phyloP scores from a whole-genome alignment of 1,140 invertebrate species.

The Drosophila micromelanica region DNA sequence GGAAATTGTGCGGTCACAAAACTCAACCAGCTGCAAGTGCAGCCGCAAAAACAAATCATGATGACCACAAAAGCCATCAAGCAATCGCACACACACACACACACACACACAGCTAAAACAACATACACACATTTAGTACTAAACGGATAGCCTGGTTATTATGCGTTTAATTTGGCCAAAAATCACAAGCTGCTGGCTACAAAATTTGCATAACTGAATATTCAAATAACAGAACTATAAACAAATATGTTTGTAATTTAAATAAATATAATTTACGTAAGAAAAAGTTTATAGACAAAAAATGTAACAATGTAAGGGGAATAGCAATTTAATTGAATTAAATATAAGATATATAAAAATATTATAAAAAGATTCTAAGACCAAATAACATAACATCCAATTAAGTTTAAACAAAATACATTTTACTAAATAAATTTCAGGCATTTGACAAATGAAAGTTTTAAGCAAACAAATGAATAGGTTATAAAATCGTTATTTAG shows the following conservation, averaged over 20 bases:
- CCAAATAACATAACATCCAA: no score
- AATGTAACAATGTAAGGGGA: no score
- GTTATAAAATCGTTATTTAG: no score
- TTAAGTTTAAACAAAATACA: no score
- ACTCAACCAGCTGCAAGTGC: conserved; percentile 24
- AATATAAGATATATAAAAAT: no score
- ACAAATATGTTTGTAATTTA: conserved; percentile 6
- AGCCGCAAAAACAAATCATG: conserved; percentile 78
- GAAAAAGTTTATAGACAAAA: no score
- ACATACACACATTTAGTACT: neutral
- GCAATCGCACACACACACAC: conserved; percentile 26
- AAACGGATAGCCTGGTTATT: conserved; percentile 35
- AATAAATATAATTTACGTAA: neutral
- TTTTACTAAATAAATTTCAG: neutral
- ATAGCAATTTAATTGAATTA: neutral
- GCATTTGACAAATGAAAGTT: neutral
- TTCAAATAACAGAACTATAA: conserved; percentile 15
- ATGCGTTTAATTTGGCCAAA: conserved; percentile 51
- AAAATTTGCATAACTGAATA: conserved; percentile 73
- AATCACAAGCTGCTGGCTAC: conserved; percentile 28
- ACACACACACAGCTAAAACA: no score
- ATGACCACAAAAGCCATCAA: conserved; percentile 74
- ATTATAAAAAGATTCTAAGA: no score
- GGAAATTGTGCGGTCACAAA: conserved; percentile 76
- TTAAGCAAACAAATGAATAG: no score